Evolutionary conservation across 2,888 invertebrate genomes (phyloP), one percentile per base, ranked within the genome.

Genomic region (Altica lythri): DNA sequence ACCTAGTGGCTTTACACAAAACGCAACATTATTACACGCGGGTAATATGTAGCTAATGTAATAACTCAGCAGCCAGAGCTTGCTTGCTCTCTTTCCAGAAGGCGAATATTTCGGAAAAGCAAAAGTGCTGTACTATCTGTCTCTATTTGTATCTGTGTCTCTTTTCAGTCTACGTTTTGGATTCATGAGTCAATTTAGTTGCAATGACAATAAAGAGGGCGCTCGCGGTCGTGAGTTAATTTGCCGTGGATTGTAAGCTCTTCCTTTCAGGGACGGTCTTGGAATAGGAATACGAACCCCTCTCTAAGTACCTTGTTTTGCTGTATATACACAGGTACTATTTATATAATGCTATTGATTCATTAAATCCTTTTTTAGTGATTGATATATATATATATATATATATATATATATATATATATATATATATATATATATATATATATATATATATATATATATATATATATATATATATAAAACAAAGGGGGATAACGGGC

Each of bases 111-210:
- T 40, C 40, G 12, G 40, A 40, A 40, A 40, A 40, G 40, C 40
- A 40, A 40, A 40, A 40, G 40, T 40, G 34, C 16, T n/a, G n/a
- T n/a, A n/a, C n/a, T 14, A 13, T 30, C 10, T 40, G 4, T 25
- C 18, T 40, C 40, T 4, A n/a, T n/a, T n/a, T n/a, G n/a, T n/a
- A n/a, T n/a, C 22, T 12, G 22, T 25, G 6, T 19, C 22, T 25
- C 40, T 22, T 13, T 40, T 13, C 9, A 9, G 40, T 27, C 47
- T 29, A 22, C 47, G 47, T 48, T 72, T 68, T 69, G 69, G 71
- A 73, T 73, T 73, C 72, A 73, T 72, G 73, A 73, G 72, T 70
- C 72, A 72, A 73, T 73, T 72, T 73, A 73, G 71, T 72, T 72
- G 72, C 71, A 71, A 69, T 71, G 72, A 72, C 69, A 72, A 72